A percentile compares a stretch with the other conserved stretches of the same genome.
Evolutionary conservation across 2,888 invertebrate genomes (phyloP).

Genomic region (Dysmachus trigonus): DNA sequence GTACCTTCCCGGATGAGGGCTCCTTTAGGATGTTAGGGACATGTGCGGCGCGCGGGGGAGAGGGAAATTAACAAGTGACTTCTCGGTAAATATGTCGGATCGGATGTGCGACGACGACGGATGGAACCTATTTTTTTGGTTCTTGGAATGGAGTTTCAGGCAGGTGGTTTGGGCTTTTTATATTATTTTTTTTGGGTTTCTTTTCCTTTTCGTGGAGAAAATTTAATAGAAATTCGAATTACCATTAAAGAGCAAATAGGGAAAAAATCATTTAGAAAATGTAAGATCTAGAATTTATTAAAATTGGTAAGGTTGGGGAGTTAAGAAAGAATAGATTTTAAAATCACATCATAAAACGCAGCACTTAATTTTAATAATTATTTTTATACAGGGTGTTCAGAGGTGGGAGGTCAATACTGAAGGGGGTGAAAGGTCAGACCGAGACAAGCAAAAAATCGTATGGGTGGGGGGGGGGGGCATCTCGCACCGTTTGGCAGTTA

Average conservation of each 20-base stretch:
- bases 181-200: background rate
- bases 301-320: background rate
- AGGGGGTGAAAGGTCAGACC: too few relatives aligned
- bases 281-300: too few relatives aligned
- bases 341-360: too few relatives aligned
- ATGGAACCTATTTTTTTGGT: background rate
- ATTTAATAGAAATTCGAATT: background rate
- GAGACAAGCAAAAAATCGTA: too few relatives aligned
- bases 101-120: background rate
- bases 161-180: background rate
- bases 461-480: too few relatives aligned
- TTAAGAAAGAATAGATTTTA: too few relatives aligned
- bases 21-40: background rate
- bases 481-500: too few relatives aligned
- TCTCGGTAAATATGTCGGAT: background rate
- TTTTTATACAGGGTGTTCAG: too few relatives aligned
- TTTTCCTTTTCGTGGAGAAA: background rate
- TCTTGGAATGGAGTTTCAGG: background rate
- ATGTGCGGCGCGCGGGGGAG: background rate
- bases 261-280: background rate
- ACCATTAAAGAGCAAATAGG: background rate
- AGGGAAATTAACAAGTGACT: background rate
- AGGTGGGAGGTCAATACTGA: too few relatives aligned
- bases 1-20: background rate
- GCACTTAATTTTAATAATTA: too few relatives aligned